Evolutionary conservation across 2,113 vertebrate genomes (phyloP).

Genomic region (Cryptomyrus ogoouensis): DNA sequence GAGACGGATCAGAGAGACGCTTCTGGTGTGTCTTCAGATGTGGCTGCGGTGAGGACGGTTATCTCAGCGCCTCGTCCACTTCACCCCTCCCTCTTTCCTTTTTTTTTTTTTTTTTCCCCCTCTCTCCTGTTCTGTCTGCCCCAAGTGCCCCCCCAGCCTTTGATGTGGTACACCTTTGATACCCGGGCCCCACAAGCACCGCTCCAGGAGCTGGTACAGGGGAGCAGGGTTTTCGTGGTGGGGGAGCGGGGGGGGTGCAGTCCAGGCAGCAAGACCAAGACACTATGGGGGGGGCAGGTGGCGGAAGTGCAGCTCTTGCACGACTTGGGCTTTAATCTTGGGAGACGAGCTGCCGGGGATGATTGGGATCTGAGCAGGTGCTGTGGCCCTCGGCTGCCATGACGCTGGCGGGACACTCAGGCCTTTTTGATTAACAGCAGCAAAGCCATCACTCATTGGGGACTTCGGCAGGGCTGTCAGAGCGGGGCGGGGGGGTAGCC

Average conservation of each 20-base stretch:
- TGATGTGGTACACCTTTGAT: conserved; percentile 31
- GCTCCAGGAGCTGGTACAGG: neutral
- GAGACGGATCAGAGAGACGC: conserved; percentile 3
- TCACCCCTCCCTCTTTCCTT: neutral
- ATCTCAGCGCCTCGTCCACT: neutral
- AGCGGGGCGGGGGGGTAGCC: neutral
- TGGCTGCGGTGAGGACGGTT: neutral
- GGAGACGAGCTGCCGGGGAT: neutral
- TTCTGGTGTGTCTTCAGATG: neutral
- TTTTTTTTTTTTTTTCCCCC: neutral
- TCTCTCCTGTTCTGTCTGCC: conserved; percentile 20
- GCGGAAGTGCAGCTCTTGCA: neutral
- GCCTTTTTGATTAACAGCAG: conserved; percentile 12
- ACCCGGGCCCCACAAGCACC: neutral
- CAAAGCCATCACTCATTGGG: neutral
- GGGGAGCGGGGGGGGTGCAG: neutral
- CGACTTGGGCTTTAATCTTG: neutral
- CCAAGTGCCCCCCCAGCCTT: conserved; percentile 18
- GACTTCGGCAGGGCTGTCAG: neutral
- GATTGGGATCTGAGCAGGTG: neutral
- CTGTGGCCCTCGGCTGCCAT: neutral
- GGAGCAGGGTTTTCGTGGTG: neutral
- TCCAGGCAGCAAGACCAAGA: conserved; percentile 6
- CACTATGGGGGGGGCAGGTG: neutral
- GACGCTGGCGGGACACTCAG: neutral